A percentile compares a stretch with the other conserved stretches of the same genome.
Evolutionary conservation across 2,797 vertebrate genomes (phyloP).

Genomic region (Poeciliopsis infans): DNA sequence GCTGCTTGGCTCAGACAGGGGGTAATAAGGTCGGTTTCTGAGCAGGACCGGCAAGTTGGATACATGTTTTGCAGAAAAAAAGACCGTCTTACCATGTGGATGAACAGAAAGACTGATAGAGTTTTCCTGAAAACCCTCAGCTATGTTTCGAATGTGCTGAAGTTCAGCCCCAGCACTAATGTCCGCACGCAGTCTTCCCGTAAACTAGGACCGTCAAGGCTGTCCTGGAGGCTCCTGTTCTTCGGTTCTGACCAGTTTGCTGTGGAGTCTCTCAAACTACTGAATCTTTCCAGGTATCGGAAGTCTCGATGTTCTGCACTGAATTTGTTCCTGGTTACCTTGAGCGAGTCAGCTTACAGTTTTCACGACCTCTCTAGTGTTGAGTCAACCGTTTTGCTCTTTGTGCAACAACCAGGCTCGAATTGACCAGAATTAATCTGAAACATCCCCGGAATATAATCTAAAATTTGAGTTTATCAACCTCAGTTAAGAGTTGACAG

Average conservation of each 20-base stretch:
- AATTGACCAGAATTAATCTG: not conserved
- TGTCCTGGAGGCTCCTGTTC: slow-evolving; percentile 89
- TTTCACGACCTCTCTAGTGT: not conserved
- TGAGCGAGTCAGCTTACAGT: not conserved
- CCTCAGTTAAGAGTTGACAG: not conserved
- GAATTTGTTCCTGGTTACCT: not conserved
- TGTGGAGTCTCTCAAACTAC: slow-evolving; percentile 80
- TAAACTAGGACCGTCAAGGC: slow-evolving; percentile 27
- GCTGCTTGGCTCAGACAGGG: not conserved
- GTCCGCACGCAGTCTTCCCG: not conserved
- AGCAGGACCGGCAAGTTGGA: not conserved
- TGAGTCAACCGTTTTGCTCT: too few relatives aligned
- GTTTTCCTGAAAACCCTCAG: not conserved
- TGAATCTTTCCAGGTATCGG: slow-evolving; percentile 81
- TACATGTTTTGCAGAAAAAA: not conserved
- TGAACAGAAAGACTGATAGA: not conserved
- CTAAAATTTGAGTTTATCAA: not conserved
- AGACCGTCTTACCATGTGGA: slow-evolving; percentile 42
- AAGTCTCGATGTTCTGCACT: too few relatives aligned
- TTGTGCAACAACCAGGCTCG: too few relatives aligned
- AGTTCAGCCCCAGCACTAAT: not conserved
- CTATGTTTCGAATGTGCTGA: slow-evolving; percentile 1
- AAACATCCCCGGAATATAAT: not conserved
- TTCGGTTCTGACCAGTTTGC: slow-evolving; percentile 92
- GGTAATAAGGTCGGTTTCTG: not conserved